Base-by-base conservation (phyloP, 2,888 invertebrate genomes). In the Rotaria magnacalcarata region DNA sequence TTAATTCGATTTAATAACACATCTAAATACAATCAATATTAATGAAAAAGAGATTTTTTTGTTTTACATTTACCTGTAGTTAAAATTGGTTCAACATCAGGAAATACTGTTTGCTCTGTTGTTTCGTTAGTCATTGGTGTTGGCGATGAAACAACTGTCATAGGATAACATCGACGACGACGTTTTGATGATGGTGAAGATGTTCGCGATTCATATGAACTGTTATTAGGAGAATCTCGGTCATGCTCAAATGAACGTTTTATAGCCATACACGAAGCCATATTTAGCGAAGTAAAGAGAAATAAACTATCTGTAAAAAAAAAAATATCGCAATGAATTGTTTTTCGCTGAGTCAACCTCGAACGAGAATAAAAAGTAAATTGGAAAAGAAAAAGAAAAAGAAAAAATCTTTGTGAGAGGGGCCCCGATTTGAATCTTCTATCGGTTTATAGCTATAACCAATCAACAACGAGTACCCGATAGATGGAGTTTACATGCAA, bases 161-260 rank as follows among this genome's bases (percentile, higher is more conserved):
- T 47, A 14, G 80, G 80, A 80, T 47, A 43, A 47, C 43, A 47
- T 1, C 80, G 80, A 24, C 80, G 67, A 6, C 14, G 80, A 41
- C 80, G 80, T 80, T 80, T 80, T 47, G 43, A 24, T 8, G 80
- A 43, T 47, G 80, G n/a, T n/a, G 80, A 47, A 21, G 80, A 47
- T n/a, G 80, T 80, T 80, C 80, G 80, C n/a, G 80, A 43, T 47
- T 67, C 67, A 34, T 34, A 67, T 67, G 67, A 7, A 67, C 34
- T 67, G 2, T 14, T 67, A 34, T 67, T 67, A 2, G 80, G 47
- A 24, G 80, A n/a, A 80, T 80, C 47, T 2, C 47, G 47, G 34
- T 47, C 80, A 47, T 80, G 80, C 5, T 80, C 80, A 47, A 80
- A 47, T n/a, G 80, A 47, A n/a, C 80, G 80, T 47, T 80, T 80